Percentiles rank a stretch among this genome's conserved stretches.
Conservation (phyloP, 2,113 vertebrate species). For the Cebidichthys violaceus region DNA sequence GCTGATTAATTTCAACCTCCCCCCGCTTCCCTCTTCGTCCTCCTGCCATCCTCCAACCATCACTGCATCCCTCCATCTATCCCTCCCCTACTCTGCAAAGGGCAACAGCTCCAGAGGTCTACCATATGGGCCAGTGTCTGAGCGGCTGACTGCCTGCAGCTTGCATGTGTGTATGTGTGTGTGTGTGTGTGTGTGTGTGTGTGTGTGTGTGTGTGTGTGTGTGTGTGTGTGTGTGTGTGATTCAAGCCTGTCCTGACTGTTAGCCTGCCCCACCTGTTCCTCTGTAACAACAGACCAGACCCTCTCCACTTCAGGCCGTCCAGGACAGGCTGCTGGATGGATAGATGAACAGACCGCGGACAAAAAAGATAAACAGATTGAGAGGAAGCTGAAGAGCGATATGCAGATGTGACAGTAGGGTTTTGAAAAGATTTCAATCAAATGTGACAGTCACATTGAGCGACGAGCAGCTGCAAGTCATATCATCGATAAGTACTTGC, state of each 20-base stretch:
- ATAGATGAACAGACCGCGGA: conserved; percentile 19
- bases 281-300: conserved; percentile 69
- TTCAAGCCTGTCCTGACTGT: conserved; percentile 64
- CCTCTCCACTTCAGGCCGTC: conserved; percentile 52
- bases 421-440: conserved; percentile 20
- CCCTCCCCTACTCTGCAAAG: conserved; percentile 62
- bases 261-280: conserved; percentile 77
- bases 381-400: conserved; percentile 7
- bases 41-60: conserved; percentile 62
- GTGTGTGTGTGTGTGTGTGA: conserved; percentile 31
- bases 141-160: conserved; percentile 70
- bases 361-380: conserved; percentile 20
- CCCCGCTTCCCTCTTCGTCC: conserved; percentile 37
- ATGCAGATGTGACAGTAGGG: conserved; percentile 27
- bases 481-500: conserved; percentile 29
- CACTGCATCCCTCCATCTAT: conserved; percentile 50
- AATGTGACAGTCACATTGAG: conserved; percentile 13
- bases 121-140: conserved; percentile 83
- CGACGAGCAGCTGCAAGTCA: conserved; percentile 14
- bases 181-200: conserved; percentile 44
- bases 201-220: conserved; percentile 42
- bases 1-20: conserved; percentile 78
- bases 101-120: conserved; percentile 77
- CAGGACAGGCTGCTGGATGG: conserved; percentile 32
- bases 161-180: conserved; percentile 42